Evolutionary conservation across 2,797 vertebrate genomes (phyloP), one percentile per base, ranked within the genome.

Genomic region (Falco rusticolus): DNA sequence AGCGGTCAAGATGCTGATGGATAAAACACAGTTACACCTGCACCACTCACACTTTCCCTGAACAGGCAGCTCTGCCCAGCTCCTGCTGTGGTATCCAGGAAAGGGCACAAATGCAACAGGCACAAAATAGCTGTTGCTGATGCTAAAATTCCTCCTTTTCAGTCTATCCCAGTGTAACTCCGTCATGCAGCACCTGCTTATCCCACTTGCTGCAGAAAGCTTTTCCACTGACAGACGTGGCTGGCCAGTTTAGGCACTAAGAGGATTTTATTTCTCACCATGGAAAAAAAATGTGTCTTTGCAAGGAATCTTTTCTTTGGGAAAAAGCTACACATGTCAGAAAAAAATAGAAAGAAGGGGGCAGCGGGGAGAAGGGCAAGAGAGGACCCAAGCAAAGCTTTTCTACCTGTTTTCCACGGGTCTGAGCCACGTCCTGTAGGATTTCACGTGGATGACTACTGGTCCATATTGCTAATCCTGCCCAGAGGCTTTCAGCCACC

Each of bases 201-300:
- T 5, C 56, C 34, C 0, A 0, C 70, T 80, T 10, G 33, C 70
- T 50, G 66, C 84, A 13, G 54, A 70, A n/a, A n/a, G 48, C 71
- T 92, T 87, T 92, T 33, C 65, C 10, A 28, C 53, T 6, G 13
- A 69, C 11, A 1, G 87, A 48, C 8, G 26, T 1, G 16, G 72
- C 39, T 28, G 76, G 65, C 14, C 66, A 66, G 53, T 80, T 75
- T 71, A 84, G 92, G 77, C 1, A 6, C 37, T 93, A 87, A 90
- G 90, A 94, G 84, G 90, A 96, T 94, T 96, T 89, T 82, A 77
- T 70, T 93, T 63, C 81, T 89, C 78, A 57, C 74, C n/a, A 22
- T 31, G 68, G 53, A 20, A 66, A 69, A 72, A 89, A 16, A 61
- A 69, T 39, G 68, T 3, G 13, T 66, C 86, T 54, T 93, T 93